Evolutionary conservation across 2,797 vertebrate species (phyloP), one percentile per base, ranked within the genome.

Genomic region (Allobates femoralis): DNA sequence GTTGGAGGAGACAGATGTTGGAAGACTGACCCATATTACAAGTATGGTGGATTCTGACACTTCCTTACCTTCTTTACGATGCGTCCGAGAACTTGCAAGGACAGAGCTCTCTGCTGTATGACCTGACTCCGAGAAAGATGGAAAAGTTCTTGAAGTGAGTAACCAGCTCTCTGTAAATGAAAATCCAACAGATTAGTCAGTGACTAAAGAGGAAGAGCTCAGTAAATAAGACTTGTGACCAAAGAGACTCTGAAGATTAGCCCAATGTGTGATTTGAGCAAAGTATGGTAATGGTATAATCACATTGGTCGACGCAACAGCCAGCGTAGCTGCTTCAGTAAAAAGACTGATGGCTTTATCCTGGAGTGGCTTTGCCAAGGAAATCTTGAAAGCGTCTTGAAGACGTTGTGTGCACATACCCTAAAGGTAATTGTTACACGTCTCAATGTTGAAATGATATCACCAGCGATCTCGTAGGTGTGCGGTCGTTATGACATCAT

Each of bases 111-210:
- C 93, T 99, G 98, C 76, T 97, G 98, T 90, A 92, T 97, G 89
- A 99, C 86, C 90, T 98, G 96, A 94, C 98, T 99, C 58, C 98
- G 98, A 80, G 96, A 96, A 89, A 99, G 93, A 90, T 97, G 94
- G 92, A 99, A 99, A 82, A 99, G 96, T 88, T 99, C 98, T 93
- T 99, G 97, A 75, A 99, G 94, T 69, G 98, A 97, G 90, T 99
- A 99, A 87, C 98, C 98, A 84, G 98, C 98, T 89, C 96, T 95
- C 98, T 99, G 91, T 1, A 60, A 50, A 78, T 30, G 7, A 23
- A 30, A 73, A 32, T 23, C 60, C 34, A 71, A 71, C 41, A 1
- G 19, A 37, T 34, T 37, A 69, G 8, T 10, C 32, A 23, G 34
- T 12, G 21, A 50, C 11, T 73, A 26, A 4, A 34, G 32, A 37